These are phyloP conservation scores for Netelia melanura DNA, from an alignment of 2,888 invertebrate genomes.

Conservation along the genomic window DNA sequence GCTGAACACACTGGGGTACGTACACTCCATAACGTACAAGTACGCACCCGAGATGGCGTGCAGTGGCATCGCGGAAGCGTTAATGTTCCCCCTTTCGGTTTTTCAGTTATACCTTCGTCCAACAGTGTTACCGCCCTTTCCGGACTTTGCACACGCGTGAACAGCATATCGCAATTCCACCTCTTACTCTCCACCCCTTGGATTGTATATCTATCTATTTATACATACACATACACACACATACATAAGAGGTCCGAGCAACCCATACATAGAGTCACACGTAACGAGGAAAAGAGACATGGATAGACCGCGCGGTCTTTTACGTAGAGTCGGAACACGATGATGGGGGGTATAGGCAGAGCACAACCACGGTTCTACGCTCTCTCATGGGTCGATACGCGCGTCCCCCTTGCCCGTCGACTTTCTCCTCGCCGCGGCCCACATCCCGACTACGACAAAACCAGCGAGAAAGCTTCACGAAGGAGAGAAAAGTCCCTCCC, in stretches of 20 bases:
- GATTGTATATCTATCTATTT: too few relatives aligned
- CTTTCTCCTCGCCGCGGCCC: constrained; percentile 51
- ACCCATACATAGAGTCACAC: neutral
- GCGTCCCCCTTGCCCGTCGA: constrained; percentile 55
- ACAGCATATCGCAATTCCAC: constrained; percentile 6
- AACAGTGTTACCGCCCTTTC: constrained; percentile 34
- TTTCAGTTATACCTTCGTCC: constrained; percentile 21
- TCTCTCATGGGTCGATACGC: constrained; percentile 65
- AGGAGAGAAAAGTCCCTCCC: constrained; percentile 19
- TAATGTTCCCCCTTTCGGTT: constrained; percentile 38
- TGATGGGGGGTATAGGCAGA: constrained; percentile 44
- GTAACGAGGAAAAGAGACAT: neutral
- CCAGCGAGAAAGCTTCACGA: constrained; percentile 48
- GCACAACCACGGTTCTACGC: neutral
- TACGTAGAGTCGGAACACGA: constrained; percentile 18
- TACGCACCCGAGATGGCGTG: constrained; percentile 66
- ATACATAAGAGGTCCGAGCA: neutral
- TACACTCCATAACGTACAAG: constrained; percentile 56
- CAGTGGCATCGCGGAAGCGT: constrained; percentile 58
- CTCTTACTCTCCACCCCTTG: neutral
- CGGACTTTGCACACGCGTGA: constrained; percentile 17
- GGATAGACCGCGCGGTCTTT: neutral
- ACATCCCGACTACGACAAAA: constrained; percentile 45
- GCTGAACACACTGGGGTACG: neutral
- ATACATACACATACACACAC: neutral